phyloP scores from a whole-genome alignment of 2,888 invertebrate species.

The Drosophila picticornis region DNA sequence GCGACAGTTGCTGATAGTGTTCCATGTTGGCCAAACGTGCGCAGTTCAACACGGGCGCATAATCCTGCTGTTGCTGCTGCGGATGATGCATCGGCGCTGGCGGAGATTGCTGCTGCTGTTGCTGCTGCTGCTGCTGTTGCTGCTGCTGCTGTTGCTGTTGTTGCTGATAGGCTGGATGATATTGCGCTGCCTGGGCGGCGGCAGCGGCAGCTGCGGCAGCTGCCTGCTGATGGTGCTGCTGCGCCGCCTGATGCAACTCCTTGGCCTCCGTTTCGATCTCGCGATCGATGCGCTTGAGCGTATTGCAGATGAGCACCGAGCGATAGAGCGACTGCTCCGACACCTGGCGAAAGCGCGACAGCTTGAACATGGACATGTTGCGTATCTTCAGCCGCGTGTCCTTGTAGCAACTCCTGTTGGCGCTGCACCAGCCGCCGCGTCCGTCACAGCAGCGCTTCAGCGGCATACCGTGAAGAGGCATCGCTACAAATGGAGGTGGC shows the following conservation, averaged over 20 bases:
- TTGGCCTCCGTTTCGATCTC: slow-evolving; percentile 92
- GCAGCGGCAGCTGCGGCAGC: slow-evolving; percentile 70
- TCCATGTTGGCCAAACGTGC: slow-evolving; percentile 82
- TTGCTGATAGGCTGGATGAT: slow-evolving; percentile 78
- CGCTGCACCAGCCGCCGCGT: slow-evolving; percentile 89
- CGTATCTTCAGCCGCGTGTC: slow-evolving; percentile 94
- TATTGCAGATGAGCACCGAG: slow-evolving; percentile 97
- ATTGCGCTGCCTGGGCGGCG: slow-evolving; percentile 74
- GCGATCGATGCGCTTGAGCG: slow-evolving; percentile 93
- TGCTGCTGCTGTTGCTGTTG: slow-evolving; percentile 74
- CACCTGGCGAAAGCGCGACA: slow-evolving; percentile 94
- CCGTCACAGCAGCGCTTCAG: slow-evolving; percentile 89
- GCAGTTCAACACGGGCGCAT: slow-evolving; percentile 82
- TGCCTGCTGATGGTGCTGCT: slow-evolving; percentile 79
- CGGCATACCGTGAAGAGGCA: slow-evolving; percentile 79
- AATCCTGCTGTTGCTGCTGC: slow-evolving; percentile 80
- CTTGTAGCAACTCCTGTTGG: slow-evolving; percentile 91
- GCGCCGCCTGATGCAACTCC: slow-evolving; percentile 85
- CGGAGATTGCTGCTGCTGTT: slow-evolving; percentile 69
- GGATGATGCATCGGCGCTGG: slow-evolving; percentile 61
- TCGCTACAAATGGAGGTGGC: slow-evolving; percentile 47
- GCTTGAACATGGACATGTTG: slow-evolving; percentile 96
- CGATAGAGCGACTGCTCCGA: slow-evolving; percentile 95
- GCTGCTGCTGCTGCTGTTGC: slow-evolving; percentile 59
- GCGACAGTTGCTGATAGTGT: slow-evolving; percentile 80